These are phyloP conservation scores for Alosa sapidissima DNA, from an alignment of 2,797 vertebrate genomes.

Conservation along the genomic window DNA sequence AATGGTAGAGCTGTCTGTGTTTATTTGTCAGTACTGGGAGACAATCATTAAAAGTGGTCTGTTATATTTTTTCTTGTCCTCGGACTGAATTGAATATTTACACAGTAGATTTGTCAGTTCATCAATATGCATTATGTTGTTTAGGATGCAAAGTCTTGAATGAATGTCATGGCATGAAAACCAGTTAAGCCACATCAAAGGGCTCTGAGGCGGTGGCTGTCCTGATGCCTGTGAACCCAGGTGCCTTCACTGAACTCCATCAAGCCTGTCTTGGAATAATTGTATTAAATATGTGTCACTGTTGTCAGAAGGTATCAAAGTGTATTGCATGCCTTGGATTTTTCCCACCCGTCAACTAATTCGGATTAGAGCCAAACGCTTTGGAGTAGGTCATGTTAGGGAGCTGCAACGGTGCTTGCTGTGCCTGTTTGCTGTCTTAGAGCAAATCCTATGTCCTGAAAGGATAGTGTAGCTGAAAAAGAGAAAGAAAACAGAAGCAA, in stretches of 20 bases:
- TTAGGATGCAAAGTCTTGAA: not conserved
- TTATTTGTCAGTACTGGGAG: slow-evolving; percentile 69
- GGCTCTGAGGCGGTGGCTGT: not conserved
- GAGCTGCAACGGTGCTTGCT: not conserved
- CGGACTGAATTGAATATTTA: not conserved
- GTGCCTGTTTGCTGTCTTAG: not conserved
- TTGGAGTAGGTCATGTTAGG: not conserved
- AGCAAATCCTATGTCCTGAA: not conserved
- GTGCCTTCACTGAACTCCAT: slow-evolving; percentile 15
- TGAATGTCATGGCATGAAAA: not conserved
- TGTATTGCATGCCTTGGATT: not conserved
- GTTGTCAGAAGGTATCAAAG: slow-evolving; percentile 23
- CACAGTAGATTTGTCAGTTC: not conserved
- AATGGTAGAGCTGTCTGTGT: slow-evolving; percentile 53
- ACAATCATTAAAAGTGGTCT: slow-evolving; percentile 75
- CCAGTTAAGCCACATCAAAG: slow-evolving; percentile 17
- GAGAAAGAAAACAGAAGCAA: not conserved
- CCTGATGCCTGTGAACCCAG: slow-evolving; percentile 3
- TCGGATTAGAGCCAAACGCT: slow-evolving; percentile 11
- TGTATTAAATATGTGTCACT: slow-evolving; percentile 24
- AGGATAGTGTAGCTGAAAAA: not conserved
- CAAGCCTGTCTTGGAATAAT: slow-evolving; percentile 7
- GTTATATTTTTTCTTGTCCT: slow-evolving; percentile 43
- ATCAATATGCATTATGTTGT: not conserved
- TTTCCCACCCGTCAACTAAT: slow-evolving; percentile 1